Percentiles rank a stretch among this genome's conserved stretches.
phyloP scores from a whole-genome alignment of 2,888 invertebrate species.

The Trichacis sp. region DNA sequence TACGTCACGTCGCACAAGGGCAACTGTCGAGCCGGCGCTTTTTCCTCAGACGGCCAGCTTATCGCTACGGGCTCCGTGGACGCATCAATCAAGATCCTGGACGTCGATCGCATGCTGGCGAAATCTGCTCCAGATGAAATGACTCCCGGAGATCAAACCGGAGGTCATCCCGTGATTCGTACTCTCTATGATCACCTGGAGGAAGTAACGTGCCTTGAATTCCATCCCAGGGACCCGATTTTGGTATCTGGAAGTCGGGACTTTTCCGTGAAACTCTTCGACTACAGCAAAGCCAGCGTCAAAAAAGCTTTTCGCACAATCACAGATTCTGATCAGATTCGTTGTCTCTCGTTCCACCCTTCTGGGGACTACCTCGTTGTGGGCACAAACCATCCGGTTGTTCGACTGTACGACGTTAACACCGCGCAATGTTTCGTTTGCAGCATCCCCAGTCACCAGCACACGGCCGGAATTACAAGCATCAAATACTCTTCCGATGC shows the following conservation, averaged over 20 bases:
- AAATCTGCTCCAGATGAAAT: constrained; percentile 95
- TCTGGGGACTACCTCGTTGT: constrained; percentile 94
- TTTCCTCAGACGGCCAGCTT: constrained; percentile 93
- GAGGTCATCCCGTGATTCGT: constrained; percentile 97
- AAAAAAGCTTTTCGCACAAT: constrained; percentile 98
- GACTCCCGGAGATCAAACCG: constrained; percentile 85
- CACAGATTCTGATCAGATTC: constrained; percentile 91
- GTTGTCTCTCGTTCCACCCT: constrained; percentile 94
- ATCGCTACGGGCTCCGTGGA: constrained; percentile 99
- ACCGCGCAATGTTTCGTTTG: constrained; percentile 97
- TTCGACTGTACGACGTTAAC: constrained; percentile 93
- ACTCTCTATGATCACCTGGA: constrained; percentile 98
- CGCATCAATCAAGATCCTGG: constrained; percentile 98
- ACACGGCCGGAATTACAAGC: constrained; percentile 81
- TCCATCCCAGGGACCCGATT: constrained; percentile 95
- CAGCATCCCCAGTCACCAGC: constrained; percentile 87
- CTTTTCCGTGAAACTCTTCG: constrained; percentile 95
- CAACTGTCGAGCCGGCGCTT: constrained; percentile 94
- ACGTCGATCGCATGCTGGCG: constrained; percentile 98
- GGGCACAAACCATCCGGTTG: constrained; percentile 90
- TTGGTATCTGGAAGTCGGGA: constrained; percentile 95
- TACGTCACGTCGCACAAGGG: constrained; percentile 99
- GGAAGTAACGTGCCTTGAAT: constrained; percentile 96
- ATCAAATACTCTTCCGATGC: constrained; percentile 82
- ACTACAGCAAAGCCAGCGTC: constrained; percentile 97